phyloP scores from a whole-genome alignment of 2,797 vertebrate species.

The Varecia variegata region DNA sequence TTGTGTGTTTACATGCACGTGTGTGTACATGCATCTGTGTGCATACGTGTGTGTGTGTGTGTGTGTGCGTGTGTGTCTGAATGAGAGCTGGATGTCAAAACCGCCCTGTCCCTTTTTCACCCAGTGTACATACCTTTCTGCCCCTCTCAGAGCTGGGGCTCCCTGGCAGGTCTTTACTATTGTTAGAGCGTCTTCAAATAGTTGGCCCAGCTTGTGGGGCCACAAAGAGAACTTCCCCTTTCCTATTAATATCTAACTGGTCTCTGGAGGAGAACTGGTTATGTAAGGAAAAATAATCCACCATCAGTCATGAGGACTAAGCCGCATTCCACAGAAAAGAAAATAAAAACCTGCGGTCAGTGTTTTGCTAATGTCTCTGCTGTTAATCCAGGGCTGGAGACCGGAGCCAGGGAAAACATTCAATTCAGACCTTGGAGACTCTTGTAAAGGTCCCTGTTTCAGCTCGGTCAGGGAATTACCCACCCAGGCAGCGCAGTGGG shows the following conservation, averaged over 20 bases:
- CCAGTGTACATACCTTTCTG: background rate
- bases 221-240: background rate
- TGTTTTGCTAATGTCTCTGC: conserved; percentile 47
- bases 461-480: background rate
- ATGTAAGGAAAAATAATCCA: conserved; percentile 3
- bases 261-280: background rate
- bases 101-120: background rate
- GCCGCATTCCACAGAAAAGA: conserved; percentile 47
- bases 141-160: background rate
- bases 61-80: background rate
- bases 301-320: background rate
- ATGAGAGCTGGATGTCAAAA: background rate
- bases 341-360: conserved; percentile 18
- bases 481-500: background rate
- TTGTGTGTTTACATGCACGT: background rate
- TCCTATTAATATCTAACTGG: background rate
- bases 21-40: background rate
- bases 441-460: background rate
- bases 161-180: no score
- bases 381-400: background rate
- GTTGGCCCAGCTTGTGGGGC: background rate
- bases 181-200: background rate
- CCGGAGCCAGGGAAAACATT: conserved; percentile 54
- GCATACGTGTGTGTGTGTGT: rapidly evolving
- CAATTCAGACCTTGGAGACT: background rate